These are phyloP conservation scores for Cantharis rustica DNA, from an alignment of 2,888 invertebrate species.

Conservation along the genomic window DNA sequence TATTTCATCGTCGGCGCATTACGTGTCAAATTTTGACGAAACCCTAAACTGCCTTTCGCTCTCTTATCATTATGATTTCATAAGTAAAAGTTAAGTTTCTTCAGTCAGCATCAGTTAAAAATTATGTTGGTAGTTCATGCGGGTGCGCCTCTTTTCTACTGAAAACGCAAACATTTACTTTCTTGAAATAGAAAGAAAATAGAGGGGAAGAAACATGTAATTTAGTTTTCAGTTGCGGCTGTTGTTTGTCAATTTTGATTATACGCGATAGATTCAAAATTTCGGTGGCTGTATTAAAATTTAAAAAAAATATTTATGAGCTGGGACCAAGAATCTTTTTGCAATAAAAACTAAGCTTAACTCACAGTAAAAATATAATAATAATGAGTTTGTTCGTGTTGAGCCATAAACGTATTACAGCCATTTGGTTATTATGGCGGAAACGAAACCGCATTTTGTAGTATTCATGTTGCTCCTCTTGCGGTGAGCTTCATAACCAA, in stretches of 20 bases:
- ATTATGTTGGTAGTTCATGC: conserved; percentile 42
- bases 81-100: conserved; percentile 42
- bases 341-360: neutral
- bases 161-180: conserved; percentile 48
- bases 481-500: conserved; percentile 35
- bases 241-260: conserved; percentile 41
- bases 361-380: conserved; percentile 14
- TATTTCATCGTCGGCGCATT: conserved; percentile 3
- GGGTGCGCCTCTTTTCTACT: conserved; percentile 32
- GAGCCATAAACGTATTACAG: conserved; percentile 23
- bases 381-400: conserved; percentile 18
- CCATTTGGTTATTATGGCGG: conserved; percentile 25
- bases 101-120: conserved; percentile 45
- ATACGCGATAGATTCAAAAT: neutral
- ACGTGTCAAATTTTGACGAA: conserved; percentile 29
- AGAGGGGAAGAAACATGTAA: conserved; percentile 45
- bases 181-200: conserved; percentile 53
- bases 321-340: neutral
- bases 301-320: neutral
- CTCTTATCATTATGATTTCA: conserved; percentile 40
- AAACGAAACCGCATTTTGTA: conserved; percentile 32
- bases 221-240: conserved; percentile 41
- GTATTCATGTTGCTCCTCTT: conserved; percentile 38
- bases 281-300: neutral
- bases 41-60: conserved; percentile 16